Conservation (phyloP, 2,888 invertebrate genomes). For the Ochlodes sylvanus region DNA sequence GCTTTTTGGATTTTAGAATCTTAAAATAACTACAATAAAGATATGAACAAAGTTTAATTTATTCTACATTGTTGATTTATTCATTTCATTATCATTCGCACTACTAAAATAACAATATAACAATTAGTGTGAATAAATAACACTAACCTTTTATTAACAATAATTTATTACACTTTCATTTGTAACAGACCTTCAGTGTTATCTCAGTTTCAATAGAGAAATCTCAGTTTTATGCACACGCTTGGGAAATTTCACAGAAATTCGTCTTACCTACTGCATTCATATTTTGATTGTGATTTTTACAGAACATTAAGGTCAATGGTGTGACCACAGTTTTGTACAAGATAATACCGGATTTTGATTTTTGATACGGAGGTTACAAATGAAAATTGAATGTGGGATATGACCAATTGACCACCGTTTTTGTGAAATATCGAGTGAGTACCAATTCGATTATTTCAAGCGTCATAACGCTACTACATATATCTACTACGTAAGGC, state of each 20-base stretch:
- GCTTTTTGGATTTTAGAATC: too few species aligned
- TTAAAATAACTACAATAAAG: too few species aligned
- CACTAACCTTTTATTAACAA: background rate
- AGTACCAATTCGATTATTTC: too few species aligned
- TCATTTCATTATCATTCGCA: too few species aligned
- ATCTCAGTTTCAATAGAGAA: slow-evolving; percentile 28
- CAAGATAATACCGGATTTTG: background rate
- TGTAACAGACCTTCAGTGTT: slow-evolving; percentile 19
- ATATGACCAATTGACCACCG: too few species aligned
- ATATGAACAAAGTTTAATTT: too few species aligned
- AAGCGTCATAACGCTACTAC: too few species aligned
- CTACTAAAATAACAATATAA: background rate
- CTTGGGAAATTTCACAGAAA: slow-evolving; percentile 34
- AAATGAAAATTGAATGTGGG: too few species aligned
- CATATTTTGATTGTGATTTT: slow-evolving; percentile 34
- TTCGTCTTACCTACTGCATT: slow-evolving; percentile 9
- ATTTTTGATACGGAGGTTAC: too few species aligned
- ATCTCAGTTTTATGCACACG: slow-evolving; percentile 15
- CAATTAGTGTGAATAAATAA: background rate
- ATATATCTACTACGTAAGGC: too few species aligned
- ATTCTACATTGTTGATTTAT: too few species aligned
- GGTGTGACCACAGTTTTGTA: slow-evolving; percentile 2
- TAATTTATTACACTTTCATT: slow-evolving; percentile 21
- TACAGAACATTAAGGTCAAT: slow-evolving; percentile 23
- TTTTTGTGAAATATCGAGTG: too few species aligned